Evolutionary conservation across 1,140 invertebrate genomes (phyloP), one percentile per base, ranked within the genome.

Genomic region (Calycopis cecrops): DNA sequence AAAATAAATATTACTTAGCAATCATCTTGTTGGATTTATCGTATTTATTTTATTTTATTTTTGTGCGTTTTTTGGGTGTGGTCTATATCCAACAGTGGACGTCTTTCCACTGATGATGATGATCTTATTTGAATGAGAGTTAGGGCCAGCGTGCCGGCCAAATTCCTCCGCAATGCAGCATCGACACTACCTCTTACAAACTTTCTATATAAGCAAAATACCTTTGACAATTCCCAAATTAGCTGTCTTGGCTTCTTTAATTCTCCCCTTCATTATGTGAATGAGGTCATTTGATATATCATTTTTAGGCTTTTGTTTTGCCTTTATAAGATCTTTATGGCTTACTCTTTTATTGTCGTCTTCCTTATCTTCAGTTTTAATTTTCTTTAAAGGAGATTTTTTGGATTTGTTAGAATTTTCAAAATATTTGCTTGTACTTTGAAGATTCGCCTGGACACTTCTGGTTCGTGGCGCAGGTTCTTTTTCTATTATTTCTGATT

Each of bases 211-310:
- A 10, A n/a, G n/a, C 52, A 42, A 62, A 44, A 51, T 59, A 80
- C 77, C 74, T 82, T 85, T 82, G 0, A 75, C 71, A 42, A 70
- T 61, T 42, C 57, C 54, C 53, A 67, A 73, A 48, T 79, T 84
- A n/a, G 71, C 57, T 40, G 76, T 48, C 69, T 88, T 89, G 47
- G 85, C 76, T 72, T 88, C 76, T 52, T 73, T 77, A 9, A 90
- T 76, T 57, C 79, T 73, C 37, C 55, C 67, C 61, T 90, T 90
- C 10, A 90, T 76, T 10, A 90, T 73, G 48, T 80, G 62, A 9
- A 89, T 69, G 33, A 90, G 75, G 57, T 89, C 88, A 47, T 74
- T 67, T 49, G 67, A 82, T 7, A 89, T 80, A 76, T 89, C 86
- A 56, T 73, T 69, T 60, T 76, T 79, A 14, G 57, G 34, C 50